phyloP scores from a whole-genome alignment of 2,113 vertebrate species.

The Puma concolor region DNA sequence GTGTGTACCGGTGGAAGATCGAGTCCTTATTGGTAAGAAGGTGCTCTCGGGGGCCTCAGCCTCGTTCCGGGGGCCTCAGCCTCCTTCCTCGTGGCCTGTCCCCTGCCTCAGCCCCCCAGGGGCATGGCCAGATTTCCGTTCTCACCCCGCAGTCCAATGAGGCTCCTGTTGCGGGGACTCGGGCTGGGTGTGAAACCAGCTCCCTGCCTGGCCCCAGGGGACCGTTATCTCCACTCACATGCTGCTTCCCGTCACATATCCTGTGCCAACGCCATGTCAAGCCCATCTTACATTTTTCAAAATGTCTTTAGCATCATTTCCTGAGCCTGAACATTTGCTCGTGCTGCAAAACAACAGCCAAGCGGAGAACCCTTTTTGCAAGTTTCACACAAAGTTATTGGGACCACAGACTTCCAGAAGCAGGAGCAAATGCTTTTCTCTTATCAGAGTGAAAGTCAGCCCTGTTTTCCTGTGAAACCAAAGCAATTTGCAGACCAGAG shows the following conservation, averaged over 20 bases:
- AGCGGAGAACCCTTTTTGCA: background rate
- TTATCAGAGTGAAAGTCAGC: background rate
- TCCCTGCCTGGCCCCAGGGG: background rate
- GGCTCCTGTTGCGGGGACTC: background rate
- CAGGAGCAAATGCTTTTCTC: background rate
- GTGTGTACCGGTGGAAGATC: no score
- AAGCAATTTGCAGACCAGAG: background rate
- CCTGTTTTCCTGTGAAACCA: constrained; percentile 28
- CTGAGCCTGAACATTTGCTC: constrained; percentile 57
- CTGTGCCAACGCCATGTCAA: constrained; percentile 58
- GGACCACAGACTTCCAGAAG: constrained; percentile 6
- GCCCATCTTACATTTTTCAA: constrained; percentile 54
- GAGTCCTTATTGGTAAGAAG: background rate
- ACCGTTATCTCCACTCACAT: constrained; percentile 64
- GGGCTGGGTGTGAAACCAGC: background rate
- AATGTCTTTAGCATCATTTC: constrained; percentile 65
- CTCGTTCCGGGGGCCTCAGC: background rate
- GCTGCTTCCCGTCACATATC: constrained; percentile 57
- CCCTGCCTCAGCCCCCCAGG: background rate
- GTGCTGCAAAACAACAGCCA: background rate
- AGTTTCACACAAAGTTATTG: background rate
- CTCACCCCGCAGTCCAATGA: background rate
- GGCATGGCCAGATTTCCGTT: background rate
- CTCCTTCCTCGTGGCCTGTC: background rate
- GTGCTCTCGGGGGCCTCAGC: background rate